Base-by-base conservation (phyloP, 2,113 vertebrate species). In the Centrocercus urophasianus region DNA sequence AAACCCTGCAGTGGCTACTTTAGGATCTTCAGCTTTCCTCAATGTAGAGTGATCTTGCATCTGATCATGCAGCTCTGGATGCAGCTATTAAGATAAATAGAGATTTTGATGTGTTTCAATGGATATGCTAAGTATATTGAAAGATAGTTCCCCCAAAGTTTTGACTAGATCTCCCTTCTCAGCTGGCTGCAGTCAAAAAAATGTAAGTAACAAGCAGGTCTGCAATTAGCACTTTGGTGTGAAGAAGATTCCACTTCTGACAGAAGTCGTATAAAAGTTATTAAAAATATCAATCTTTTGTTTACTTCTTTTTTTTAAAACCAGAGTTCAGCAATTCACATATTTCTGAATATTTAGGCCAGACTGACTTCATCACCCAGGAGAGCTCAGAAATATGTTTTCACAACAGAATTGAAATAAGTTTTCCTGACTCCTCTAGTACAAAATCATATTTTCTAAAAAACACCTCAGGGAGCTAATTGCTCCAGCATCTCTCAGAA, bases 21-120 rank as follows among this genome's bases (percentile, higher is more conserved):
- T 25, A 70, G 14, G 8, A 77, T 9, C 21, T 83, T 61, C 17
- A 47, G 30, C 59, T 77, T 80, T 61, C 69, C 28, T 52, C 11
- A 54, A 0, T 22, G 3, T 7, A 40, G 47, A 48, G n/a, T 13
- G 17, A 48, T 27, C 14, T 27, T 25, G 14, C 27, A 52, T 27
- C 50, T 13, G 5, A 59, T 77, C 30, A 48, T 15, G 25, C 25
- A 45, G 27, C 6, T 77, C 11, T 77, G 13, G 22, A 70, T 73
- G 30, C 6, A 52, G 43, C 19, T 73, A 7, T 72, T 66, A 61
- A 1, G 2, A 50, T 38, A 81, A 72, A 42, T 1, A 65, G 16
- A 36, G 6, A 63, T 85, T 85, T 48, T 24, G 10, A 30, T 63
- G 8, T 60, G 7, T 61, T 86, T 69, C 43, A n/a, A 5, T 45